Evolutionary conservation across 1,140 invertebrate species (phyloP).

Genomic region (Tetramorium alpestre): DNA sequence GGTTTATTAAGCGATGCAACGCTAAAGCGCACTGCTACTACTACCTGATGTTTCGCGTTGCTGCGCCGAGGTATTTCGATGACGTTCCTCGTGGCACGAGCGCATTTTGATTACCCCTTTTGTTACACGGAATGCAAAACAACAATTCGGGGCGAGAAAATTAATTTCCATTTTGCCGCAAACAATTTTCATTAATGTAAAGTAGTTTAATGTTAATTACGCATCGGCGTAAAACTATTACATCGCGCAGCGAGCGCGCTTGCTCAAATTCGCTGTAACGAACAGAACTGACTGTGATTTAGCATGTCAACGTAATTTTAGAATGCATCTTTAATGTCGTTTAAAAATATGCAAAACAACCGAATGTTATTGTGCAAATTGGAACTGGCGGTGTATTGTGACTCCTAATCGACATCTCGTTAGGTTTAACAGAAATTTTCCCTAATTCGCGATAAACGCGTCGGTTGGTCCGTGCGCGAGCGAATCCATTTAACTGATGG

Average conservation of each 20-base stretch:
- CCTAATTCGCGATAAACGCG: not conserved
- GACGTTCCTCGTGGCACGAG: not conserved
- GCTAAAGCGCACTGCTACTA: too few relatives aligned
- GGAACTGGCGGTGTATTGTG: not conserved
- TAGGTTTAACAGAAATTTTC: not conserved
- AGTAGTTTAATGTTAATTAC: conserved; percentile 40
- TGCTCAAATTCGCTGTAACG: too few relatives aligned
- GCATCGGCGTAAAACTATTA: conserved; percentile 18
- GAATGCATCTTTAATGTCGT: not conserved
- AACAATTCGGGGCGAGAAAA: not conserved
- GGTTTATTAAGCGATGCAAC: conserved; percentile 10
- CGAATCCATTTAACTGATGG: not conserved
- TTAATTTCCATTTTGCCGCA: not conserved
- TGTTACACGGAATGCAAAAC: not conserved
- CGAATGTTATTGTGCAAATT: not conserved
- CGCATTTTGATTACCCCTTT: not conserved
- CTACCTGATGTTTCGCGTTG: not conserved
- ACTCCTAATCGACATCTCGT: not conserved
- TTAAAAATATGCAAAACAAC: not conserved
- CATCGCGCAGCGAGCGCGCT: not conserved
- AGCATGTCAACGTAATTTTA: conserved; percentile 11
- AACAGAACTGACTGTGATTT: not conserved
- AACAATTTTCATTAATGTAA: conserved; percentile 42
- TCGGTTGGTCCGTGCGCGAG: not conserved
- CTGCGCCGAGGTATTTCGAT: not conserved